Base-by-base conservation (phyloP, 2,113 vertebrate species). In the Dunckerocampus dactyliophorus region DNA sequence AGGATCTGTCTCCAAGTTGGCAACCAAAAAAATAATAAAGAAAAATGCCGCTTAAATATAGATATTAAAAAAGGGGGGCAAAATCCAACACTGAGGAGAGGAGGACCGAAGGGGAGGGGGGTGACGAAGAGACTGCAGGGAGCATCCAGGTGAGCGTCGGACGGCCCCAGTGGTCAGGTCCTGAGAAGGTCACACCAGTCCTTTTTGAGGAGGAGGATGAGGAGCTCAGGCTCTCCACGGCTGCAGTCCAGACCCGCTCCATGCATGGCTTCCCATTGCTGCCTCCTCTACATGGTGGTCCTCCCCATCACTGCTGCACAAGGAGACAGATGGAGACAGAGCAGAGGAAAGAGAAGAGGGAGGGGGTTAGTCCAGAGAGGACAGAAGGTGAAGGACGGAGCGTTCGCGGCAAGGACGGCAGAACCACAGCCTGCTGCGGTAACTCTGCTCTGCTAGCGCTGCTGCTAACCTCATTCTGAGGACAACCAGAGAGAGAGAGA, bases 261-360 rank as follows among this genome's bases (percentile, higher is more conserved):
- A 94, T 93, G 91, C 91, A 92, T 89, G 63, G 85, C 81, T 89
- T 91, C 88, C 95, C 96, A 97, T 99, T 90, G 91, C 70, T 91
- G 85, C 75, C 81, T 84, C 79, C 76, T 87, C 94, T 96, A 98
- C 96, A 95, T 95, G 93, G 88, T 97, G 94, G 90, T 92, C 91
- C 88, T 89, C 91, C 92, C 90, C 90, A 81, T 88, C 82, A 85
- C 89, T 92, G 90, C 92, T 94, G 88, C 31, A 34, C 31, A 77
- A 87, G 77, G 69, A 34, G 58, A 75, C 70, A 52, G 76, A 48
- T 54, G 70, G 80, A 74, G 62, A 61, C 52, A 43, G 70, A 58
- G 66, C 63, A 24, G 43, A 58, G 39, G 63, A 62, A 52, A 47
- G 49, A 59, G 48, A 59, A 56, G 47, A 50, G 51, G 39, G 48